Base-by-base conservation (phyloP, 2,888 invertebrate species). In the Lamellibrachia satsuma region DNA sequence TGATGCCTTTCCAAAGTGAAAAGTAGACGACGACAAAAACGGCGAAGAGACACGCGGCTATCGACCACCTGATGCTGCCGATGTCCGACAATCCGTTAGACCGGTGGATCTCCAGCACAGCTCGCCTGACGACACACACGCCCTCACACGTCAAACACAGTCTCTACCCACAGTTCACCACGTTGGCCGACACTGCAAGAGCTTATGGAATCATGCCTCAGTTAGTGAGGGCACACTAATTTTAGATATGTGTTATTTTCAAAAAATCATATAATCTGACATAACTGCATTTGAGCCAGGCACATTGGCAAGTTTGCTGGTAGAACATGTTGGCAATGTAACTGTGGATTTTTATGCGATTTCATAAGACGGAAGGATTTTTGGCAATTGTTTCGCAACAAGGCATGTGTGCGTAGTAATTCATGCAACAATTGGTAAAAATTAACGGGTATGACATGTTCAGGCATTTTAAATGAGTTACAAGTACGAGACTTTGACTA, bases 1-100 rank as follows among this genome's bases (percentile, higher is more conserved):
- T 96, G 57, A 96, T 96, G 1, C 96, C 96, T 94, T 96, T 96
- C 96, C 96, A 96, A 93, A 96, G 94, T 11, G 96, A 96, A 94
- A 96, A 96, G 94, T 96, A 96, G 52, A 96, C 96, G 90, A 96
- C 94, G n/a, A 95, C 91, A 93, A 96, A 96, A 8, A 96, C 96
- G 0, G 94, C 94, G n/a, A 96, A 92, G 2, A 96, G 94, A 93
- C 96, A 96, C 27, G 96, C 93, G 6, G 96, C 95, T 8, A 96
- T 94, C 90, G 95, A 94, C 96, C 96, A 96, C 93, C 96, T 96
- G 15, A 96, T 94, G 3, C 95, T 95, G 4, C 96, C 96, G 6
- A 96, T 94, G 52, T 95, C 93, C 9, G 95, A 95, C 15, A 96
- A 94, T 7, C 96, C 96, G 91, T 94, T 94, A 2, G 96, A 95